Evolutionary conservation across 1,140 invertebrate species (phyloP).

Genomic region (Brachionus plicatilis): DNA sequence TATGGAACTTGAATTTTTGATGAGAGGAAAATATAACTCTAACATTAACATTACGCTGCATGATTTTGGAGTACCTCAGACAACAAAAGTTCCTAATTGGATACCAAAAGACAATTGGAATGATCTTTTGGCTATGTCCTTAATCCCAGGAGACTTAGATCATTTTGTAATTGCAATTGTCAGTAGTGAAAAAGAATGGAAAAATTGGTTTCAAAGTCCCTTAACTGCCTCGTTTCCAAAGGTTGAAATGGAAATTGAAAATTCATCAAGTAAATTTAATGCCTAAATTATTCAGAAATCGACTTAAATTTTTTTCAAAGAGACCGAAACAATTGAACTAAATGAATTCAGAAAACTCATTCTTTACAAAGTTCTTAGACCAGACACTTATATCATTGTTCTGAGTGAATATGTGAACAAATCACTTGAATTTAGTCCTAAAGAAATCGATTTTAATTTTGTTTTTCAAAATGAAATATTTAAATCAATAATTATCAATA

Average conservation of each 20-base stretch:
- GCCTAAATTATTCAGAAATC: no score
- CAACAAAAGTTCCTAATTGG: conserved; percentile 47
- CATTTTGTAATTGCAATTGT: conserved; percentile 31
- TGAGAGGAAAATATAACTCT: conserved; percentile 41
- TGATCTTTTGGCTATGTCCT: conserved; percentile 53
- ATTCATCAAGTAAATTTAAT: not conserved
- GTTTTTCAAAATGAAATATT: conserved; percentile 13
- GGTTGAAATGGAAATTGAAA: conserved; percentile 16
- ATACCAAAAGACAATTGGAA: conserved; percentile 53
- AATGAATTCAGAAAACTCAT: conserved; percentile 25
- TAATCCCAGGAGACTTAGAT: conserved; percentile 53
- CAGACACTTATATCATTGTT: conserved; percentile 17
- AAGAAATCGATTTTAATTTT: not conserved
- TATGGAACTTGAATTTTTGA: conserved; percentile 41
- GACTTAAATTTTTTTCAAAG: not conserved
- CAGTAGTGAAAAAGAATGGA: conserved; percentile 22
- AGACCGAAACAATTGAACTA: conserved; percentile 16
- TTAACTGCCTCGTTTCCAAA: not conserved
- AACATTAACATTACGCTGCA: conserved; percentile 52
- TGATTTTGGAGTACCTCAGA: conserved; percentile 50
- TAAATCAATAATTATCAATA: conserved; percentile 16
- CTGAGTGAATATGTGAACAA: conserved; percentile 31
- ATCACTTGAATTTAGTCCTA: not conserved
- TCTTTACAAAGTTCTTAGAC: conserved; percentile 22
- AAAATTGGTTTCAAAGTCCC: conserved; percentile 22